These are phyloP conservation scores for Saxicola maurus DNA, from an alignment of 2,797 vertebrate species.

Conservation along the genomic window DNA sequence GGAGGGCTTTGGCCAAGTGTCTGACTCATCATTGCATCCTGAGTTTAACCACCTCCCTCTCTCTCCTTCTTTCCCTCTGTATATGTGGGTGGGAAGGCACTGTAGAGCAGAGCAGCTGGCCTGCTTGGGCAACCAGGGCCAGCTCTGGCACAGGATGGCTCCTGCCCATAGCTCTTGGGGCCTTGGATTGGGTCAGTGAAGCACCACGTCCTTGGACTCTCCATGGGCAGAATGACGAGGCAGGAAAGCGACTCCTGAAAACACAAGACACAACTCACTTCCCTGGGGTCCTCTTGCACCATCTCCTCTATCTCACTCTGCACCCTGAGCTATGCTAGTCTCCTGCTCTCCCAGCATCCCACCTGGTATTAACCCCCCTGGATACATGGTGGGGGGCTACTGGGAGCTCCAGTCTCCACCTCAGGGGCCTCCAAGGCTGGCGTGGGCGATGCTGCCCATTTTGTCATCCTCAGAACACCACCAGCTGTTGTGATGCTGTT, in stretches of 20 bases:
- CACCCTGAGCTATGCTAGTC: fast-evolving
- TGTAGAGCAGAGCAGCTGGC: background rate
- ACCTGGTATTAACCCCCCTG: background rate
- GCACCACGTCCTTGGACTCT: background rate
- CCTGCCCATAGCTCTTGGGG: fast-evolving
- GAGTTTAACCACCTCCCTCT: background rate
- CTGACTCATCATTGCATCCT: background rate
- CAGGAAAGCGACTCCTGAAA: background rate
- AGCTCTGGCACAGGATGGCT: background rate
- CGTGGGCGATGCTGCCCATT: fast-evolving
- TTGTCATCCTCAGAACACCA: background rate
- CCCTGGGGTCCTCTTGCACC: background rate
- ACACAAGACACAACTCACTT: background rate
- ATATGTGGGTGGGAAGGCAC: background rate
- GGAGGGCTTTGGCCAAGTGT: constrained; percentile 20
- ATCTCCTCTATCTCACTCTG: background rate
- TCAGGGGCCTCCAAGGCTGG: background rate
- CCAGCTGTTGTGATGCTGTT: background rate
- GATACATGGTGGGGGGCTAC: fast-evolving
- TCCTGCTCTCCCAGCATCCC: background rate
- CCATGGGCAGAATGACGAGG: fast-evolving
- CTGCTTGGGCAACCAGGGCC: fast-evolving
- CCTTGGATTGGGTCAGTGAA: background rate
- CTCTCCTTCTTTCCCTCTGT: background rate
- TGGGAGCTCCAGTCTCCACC: background rate